phyloP scores from a whole-genome alignment of 2,113 vertebrate species.

The Hepsetus odoe region DNA sequence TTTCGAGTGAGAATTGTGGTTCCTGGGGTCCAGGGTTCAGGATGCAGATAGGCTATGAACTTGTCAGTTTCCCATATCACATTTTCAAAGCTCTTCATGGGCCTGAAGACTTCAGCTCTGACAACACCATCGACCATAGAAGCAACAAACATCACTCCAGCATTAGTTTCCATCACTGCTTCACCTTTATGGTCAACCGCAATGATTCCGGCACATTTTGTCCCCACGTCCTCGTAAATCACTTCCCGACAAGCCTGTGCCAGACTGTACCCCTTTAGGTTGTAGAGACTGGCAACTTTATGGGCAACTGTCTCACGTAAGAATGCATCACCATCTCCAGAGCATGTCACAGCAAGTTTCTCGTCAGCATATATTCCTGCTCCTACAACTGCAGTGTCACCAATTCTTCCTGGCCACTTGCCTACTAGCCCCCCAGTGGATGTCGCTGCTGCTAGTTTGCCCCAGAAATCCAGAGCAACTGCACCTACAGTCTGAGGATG shows the following conservation, averaged over 20 bases:
- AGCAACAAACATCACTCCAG: constrained; percentile 76
- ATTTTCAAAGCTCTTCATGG: constrained; percentile 59
- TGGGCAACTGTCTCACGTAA: constrained; percentile 75
- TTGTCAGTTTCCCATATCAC: constrained; percentile 78
- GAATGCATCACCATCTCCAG: constrained; percentile 80
- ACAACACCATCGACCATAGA: constrained; percentile 65
- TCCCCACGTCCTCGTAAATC: constrained; percentile 68
- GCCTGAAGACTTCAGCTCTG: constrained; percentile 70
- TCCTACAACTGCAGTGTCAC: constrained; percentile 78
- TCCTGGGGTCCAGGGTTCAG: constrained; percentile 75
- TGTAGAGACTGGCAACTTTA: constrained; percentile 76
- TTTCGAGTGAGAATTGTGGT: constrained; percentile 73
- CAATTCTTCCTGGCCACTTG: constrained; percentile 76
- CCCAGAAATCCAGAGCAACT: constrained; percentile 71
- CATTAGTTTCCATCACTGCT: constrained; percentile 73
- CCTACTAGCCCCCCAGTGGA: constrained; percentile 78
- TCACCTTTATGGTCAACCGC: constrained; percentile 72
- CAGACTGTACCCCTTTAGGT: constrained; percentile 71
- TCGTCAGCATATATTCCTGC: constrained; percentile 78
- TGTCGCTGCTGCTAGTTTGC: constrained; percentile 72
- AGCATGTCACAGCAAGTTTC: constrained; percentile 74
- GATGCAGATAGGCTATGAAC: constrained; percentile 72
- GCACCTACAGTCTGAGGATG: constrained; percentile 81
- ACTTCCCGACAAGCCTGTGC: constrained; percentile 74
- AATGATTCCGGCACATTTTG: constrained; percentile 74